phyloP scores from a whole-genome alignment of 2,797 vertebrate species.

The Platalea minor region DNA sequence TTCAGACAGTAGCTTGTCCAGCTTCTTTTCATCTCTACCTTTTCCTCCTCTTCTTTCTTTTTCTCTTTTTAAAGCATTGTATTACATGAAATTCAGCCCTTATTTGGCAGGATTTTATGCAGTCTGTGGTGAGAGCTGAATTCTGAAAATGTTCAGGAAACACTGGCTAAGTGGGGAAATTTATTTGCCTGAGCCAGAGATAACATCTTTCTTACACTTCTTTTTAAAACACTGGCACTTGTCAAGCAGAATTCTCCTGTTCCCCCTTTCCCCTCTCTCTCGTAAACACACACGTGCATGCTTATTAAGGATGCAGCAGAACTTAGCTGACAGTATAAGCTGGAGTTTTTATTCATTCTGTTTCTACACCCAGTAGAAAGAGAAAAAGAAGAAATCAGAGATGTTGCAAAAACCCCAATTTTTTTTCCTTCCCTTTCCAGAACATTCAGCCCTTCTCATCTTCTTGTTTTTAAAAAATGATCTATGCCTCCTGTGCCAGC shows the following conservation, averaged over 20 bases:
- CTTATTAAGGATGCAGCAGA: constrained; percentile 49
- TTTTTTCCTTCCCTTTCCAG: constrained; percentile 23
- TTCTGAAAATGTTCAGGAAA: constrained; percentile 57
- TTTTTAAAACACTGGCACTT: constrained; percentile 62
- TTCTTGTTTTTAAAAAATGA: constrained; percentile 51
- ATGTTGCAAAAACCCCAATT: not conserved
- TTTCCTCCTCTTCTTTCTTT: not conserved
- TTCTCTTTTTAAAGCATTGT: constrained; percentile 36
- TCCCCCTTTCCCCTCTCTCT: constrained; percentile 32
- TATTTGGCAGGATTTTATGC: constrained; percentile 65
- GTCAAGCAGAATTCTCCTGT: constrained; percentile 57
- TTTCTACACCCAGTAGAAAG: constrained; percentile 26
- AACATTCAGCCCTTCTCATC: constrained; percentile 48
- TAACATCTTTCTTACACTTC: constrained; percentile 60
- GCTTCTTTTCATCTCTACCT: constrained; percentile 52
- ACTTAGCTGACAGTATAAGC: constrained; percentile 17
- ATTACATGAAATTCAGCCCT: constrained; percentile 62
- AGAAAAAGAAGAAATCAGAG: constrained; percentile 32
- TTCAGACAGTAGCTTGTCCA: constrained; percentile 47
- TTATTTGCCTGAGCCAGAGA: constrained; percentile 59
- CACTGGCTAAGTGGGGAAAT: constrained; percentile 57
- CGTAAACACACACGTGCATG: not conserved
- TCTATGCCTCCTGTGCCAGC: constrained; percentile 4
- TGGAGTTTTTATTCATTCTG: constrained; percentile 55
- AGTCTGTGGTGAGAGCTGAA: constrained; percentile 61